phyloP scores from a whole-genome alignment of 2,113 vertebrate species.

The Dolichotis patagonum region DNA sequence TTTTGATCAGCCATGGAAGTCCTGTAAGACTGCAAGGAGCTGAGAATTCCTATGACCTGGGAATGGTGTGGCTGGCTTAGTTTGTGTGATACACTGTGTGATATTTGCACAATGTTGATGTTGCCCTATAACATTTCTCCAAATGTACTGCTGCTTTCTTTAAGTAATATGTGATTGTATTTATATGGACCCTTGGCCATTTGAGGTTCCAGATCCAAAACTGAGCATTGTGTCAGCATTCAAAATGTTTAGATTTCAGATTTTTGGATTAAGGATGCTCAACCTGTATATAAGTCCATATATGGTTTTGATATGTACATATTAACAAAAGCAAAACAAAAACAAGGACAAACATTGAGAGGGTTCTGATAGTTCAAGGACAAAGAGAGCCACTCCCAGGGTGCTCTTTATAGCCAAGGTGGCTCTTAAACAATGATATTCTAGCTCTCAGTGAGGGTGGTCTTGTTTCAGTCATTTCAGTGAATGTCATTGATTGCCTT shows the following conservation, averaged over 20 bases:
- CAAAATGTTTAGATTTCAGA: neutral
- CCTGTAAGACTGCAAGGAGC: neutral
- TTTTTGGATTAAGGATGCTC: neutral
- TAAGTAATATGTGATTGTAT: neutral
- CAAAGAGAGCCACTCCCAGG: neutral
- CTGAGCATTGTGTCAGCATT: neutral
- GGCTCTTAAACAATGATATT: neutral
- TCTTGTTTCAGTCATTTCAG: neutral
- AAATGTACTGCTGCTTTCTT: neutral
- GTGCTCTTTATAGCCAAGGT: neutral
- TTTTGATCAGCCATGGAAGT: neutral
- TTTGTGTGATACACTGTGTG: neutral
- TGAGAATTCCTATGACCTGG: neutral
- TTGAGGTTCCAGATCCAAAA: neutral
- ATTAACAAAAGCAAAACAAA: slow-evolving; percentile 34
- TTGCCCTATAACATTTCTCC: neutral
- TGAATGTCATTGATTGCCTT: neutral
- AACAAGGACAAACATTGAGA: neutral
- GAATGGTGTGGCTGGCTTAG: neutral
- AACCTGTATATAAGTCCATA: neutral
- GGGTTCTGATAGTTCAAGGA: neutral
- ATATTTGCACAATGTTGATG: neutral
- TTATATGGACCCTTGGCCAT: neutral
- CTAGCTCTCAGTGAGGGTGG: neutral
- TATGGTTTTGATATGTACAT: neutral